A percentile compares a stretch with the other conserved stretches of the same genome.
Evolutionary conservation across 2,113 vertebrate species (phyloP).

Genomic region (Dicerorhinus sumatrensis): DNA sequence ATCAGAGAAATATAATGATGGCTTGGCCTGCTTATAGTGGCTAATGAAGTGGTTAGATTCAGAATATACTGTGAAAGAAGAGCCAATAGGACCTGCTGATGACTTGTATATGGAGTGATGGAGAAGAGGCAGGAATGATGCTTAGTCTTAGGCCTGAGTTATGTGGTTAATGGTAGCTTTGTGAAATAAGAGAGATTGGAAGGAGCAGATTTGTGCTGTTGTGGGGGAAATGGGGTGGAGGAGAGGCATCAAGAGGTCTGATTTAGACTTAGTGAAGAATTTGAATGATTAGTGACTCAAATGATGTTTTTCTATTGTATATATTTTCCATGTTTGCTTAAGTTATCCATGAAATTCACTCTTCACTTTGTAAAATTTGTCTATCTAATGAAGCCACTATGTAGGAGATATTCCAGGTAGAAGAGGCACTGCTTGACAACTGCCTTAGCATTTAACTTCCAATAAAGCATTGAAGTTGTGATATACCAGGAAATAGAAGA

Average conservation of each 20-base stretch:
- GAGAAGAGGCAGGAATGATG: background rate
- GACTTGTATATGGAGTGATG: background rate
- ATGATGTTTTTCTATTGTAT: background rate
- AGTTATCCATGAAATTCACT: slow-evolving; percentile 18
- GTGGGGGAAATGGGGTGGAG: background rate
- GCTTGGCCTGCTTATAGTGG: background rate
- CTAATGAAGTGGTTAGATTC: background rate
- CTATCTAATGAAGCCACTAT: background rate
- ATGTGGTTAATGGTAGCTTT: background rate
- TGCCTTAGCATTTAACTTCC: background rate
- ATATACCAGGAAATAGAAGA: slow-evolving; percentile 2
- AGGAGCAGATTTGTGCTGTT: background rate
- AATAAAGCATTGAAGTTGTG: slow-evolving; percentile 2
- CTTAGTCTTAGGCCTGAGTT: background rate
- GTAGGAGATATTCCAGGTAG: background rate
- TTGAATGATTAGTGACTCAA: background rate
- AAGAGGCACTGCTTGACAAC: slow-evolving; percentile 5
- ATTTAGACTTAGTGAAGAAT: background rate
- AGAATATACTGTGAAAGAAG: background rate
- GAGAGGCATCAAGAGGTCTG: background rate
- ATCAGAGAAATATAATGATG: background rate
- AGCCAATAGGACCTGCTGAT: background rate
- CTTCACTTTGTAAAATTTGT: background rate
- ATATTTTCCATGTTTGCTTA: background rate
- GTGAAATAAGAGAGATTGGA: background rate